Percentiles rank a stretch among this genome's conserved stretches.
phyloP scores from a whole-genome alignment of 2,113 vertebrate species.

The Chlorocebus sabaeus region DNA sequence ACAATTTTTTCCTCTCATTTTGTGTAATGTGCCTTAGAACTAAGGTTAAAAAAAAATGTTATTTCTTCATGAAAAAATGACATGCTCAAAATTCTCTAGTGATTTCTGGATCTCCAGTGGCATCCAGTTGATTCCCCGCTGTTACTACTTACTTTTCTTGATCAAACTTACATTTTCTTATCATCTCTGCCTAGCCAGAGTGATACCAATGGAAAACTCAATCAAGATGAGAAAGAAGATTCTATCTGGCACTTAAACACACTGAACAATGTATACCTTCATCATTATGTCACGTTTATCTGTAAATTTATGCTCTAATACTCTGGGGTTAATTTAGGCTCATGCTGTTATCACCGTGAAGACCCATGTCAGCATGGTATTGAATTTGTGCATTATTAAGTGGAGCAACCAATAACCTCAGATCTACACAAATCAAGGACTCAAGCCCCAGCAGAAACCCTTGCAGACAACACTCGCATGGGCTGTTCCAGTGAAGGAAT shows the following conservation, averaged over 20 bases:
- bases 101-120: not conserved
- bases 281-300: not conserved
- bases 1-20: not conserved
- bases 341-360: not conserved
- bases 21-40: not conserved
- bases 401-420: not conserved
- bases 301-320: not conserved
- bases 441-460: not conserved
- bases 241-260: not conserved
- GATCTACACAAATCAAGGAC: not conserved
- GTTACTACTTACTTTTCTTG: not conserved
- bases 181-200: not conserved
- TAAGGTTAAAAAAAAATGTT: not conserved
- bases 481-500: fast-evolving
- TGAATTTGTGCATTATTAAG: not conserved
- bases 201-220: not conserved
- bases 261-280: not conserved
- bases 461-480: too few relatives aligned
- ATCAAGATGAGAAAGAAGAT: not conserved
- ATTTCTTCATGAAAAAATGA: not conserved
- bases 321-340: not conserved
- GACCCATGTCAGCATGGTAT: fast-evolving
- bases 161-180: not conserved
- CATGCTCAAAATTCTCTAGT: not conserved
- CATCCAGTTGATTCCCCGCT: not conserved